Percentiles rank a stretch among this genome's conserved stretches.
Evolutionary conservation across 2,797 vertebrate genomes (phyloP).

Genomic region (Calcarius lapponicus): DNA sequence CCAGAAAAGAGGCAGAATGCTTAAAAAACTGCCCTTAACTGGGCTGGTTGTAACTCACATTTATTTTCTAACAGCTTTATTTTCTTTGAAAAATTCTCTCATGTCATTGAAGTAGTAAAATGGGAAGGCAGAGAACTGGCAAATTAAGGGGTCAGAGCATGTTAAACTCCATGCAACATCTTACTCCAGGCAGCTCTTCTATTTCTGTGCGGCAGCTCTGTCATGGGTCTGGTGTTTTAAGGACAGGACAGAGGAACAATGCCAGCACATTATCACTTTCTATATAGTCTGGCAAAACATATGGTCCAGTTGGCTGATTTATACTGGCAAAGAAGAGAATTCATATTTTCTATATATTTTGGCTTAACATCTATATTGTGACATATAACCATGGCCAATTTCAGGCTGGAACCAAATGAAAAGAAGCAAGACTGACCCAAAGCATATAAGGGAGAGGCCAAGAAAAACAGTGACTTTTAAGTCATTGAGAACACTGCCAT

Average conservation of each 20-base stretch:
- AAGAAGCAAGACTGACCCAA: constrained; percentile 68
- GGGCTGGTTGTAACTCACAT: background rate
- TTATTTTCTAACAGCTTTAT: background rate
- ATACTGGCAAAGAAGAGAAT: background rate
- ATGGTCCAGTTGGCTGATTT: background rate
- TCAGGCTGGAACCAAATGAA: constrained; percentile 52
- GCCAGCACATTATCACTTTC: background rate
- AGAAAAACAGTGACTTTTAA: constrained; percentile 65
- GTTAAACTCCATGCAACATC: background rate
- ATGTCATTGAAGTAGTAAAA: background rate
- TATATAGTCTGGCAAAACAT: constrained; percentile 27
- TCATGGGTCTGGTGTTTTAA: background rate
- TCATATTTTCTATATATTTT: constrained; percentile 59
- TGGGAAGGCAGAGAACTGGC: background rate
- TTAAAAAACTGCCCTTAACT: background rate
- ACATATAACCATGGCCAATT: constrained; percentile 42
- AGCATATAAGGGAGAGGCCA: constrained; percentile 66
- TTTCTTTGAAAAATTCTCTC: background rate
- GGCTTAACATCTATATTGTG: constrained; percentile 55
- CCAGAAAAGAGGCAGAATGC: background rate
- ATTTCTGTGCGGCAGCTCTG: background rate
- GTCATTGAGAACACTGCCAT: constrained; percentile 55
- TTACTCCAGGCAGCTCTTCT: background rate
- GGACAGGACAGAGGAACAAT: background rate
- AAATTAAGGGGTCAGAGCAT: background rate